These are phyloP conservation scores for Trichosurus vulpecula DNA, from an alignment of 2,797 vertebrate genomes.

Conservation along the genomic window DNA sequence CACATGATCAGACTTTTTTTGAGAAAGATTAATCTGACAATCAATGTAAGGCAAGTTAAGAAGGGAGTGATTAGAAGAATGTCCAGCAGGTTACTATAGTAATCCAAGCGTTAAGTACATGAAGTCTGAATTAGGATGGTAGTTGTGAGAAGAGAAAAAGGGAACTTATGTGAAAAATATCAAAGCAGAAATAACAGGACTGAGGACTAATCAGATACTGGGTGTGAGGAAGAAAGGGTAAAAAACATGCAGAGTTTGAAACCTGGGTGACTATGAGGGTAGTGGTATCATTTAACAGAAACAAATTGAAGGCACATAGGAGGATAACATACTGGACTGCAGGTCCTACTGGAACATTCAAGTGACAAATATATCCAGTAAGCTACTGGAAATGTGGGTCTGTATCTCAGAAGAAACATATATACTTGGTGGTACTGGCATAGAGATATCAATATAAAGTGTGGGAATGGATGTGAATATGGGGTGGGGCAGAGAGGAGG, in stretches of 20 bases:
- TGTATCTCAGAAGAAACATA: neutral
- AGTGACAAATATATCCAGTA: neutral
- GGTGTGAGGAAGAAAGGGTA: neutral
- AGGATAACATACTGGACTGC: neutral
- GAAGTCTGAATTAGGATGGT: neutral
- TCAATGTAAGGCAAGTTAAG: too few species aligned
- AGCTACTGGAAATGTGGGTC: too few species aligned
- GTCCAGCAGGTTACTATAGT: too few species aligned
- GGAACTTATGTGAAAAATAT: neutral
- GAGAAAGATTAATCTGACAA: too few species aligned
- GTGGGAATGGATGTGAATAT: neutral
- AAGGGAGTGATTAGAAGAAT: too few species aligned
- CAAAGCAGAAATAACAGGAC: neutral
- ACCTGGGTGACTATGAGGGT: neutral
- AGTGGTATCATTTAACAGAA: neutral
- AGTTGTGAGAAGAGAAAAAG: neutral
- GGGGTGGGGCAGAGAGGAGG: too few species aligned
- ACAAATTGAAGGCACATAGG: neutral
- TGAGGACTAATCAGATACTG: neutral
- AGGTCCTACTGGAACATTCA: neutral
- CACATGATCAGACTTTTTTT: too few species aligned
- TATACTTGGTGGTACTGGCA: too few species aligned
- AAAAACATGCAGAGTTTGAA: neutral
- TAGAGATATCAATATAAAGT: neutral
- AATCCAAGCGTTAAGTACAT: neutral